phyloP scores from a whole-genome alignment of 2,888 invertebrate genomes.

The Cataglyphis albicans region DNA sequence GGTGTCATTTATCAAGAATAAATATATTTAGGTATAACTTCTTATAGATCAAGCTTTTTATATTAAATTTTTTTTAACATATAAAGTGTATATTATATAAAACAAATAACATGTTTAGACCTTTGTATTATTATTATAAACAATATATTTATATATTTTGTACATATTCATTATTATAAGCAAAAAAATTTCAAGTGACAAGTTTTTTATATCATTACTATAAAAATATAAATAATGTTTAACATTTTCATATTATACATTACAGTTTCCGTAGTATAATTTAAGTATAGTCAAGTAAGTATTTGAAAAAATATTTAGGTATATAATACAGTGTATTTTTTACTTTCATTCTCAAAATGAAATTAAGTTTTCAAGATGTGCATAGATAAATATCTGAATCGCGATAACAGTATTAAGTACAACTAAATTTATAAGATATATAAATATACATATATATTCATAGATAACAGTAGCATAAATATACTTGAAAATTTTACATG shows the following conservation, averaged over 20 bases:
- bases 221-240: slow-evolving; percentile 20
- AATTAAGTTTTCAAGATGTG: not conserved
- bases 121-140: slow-evolving; percentile 5
- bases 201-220: not conserved
- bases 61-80: too few relatives aligned
- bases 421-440: not conserved
- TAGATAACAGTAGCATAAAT: slow-evolving; percentile 1
- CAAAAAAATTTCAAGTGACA: not conserved
- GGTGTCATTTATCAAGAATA: too few relatives aligned
- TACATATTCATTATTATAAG: not conserved
- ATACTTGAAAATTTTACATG: not conserved
- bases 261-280: not conserved
- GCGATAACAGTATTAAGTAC: slow-evolving; percentile 1
- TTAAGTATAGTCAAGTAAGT: not conserved
- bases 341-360: not conserved
- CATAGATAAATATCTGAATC: slow-evolving; percentile 7
- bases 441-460: not conserved
- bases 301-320: not conserved
- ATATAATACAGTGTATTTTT: not conserved
- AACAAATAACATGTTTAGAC: not conserved
- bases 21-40: too few relatives aligned
- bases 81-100: not conserved
- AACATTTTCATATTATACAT: not conserved
- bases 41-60: too few relatives aligned
- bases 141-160: not conserved